Evolutionary conservation across 2,888 invertebrate genomes (phyloP).

Genomic region (Meganola albula): DNA sequence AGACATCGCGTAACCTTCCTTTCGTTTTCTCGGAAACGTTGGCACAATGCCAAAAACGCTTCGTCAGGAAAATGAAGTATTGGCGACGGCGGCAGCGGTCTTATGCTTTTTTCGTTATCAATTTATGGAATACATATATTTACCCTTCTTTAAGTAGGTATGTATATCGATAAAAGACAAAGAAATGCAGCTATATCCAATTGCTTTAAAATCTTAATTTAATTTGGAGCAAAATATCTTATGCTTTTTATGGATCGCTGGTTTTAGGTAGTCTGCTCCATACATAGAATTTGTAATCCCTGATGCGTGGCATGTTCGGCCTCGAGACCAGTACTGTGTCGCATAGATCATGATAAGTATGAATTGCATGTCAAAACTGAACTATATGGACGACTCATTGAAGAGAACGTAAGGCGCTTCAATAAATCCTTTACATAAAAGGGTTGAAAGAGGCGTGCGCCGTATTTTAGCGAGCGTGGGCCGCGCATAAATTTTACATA

Average conservation of each 20-base stretch:
- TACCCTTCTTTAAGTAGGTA: too few species aligned
- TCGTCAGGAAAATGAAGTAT: conserved; percentile 67
- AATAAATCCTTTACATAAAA: conserved; percentile 70
- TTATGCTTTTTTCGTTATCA: conserved; percentile 59
- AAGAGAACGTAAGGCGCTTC: conserved; percentile 53
- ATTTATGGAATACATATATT: conserved; percentile 67
- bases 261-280: too few species aligned
- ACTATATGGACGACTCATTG: conserved; percentile 48
- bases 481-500: conserved; percentile 63
- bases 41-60: conserved; percentile 57
- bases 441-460: conserved; percentile 63
- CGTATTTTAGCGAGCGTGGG: conserved; percentile 67
- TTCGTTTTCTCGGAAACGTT: conserved; percentile 70
- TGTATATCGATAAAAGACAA: too few species aligned
- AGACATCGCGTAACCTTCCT: conserved; percentile 75
- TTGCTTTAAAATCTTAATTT: too few species aligned
- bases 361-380: conserved; percentile 54
- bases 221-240: too few species aligned
- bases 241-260: too few species aligned
- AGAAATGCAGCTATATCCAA: too few species aligned
- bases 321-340: conserved; percentile 44
- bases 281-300: conserved; percentile 43
- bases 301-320: conserved; percentile 40
- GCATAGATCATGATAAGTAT: conserved; percentile 57
- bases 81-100: conserved; percentile 62